These are phyloP conservation scores for Apotomis betuletana DNA, from an alignment of 2,888 invertebrate genomes.

Conservation along the genomic window DNA sequence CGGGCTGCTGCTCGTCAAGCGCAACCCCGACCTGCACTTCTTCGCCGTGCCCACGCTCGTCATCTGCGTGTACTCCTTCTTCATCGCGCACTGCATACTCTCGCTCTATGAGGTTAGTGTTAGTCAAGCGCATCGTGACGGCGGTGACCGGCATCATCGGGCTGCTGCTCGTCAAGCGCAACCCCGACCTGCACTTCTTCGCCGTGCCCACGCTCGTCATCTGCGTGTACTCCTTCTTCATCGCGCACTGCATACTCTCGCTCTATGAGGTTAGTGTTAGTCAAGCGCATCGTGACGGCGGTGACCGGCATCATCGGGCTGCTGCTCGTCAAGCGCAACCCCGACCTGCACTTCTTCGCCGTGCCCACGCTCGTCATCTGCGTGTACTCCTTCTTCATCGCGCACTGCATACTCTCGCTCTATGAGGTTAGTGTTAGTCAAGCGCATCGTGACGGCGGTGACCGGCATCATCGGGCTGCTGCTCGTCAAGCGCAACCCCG, in stretches of 20 bases:
- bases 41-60: slow-evolving; percentile 94
- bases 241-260: slow-evolving; percentile 96
- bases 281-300: slow-evolving; percentile 87
- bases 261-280: slow-evolving; percentile 91
- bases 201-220: slow-evolving; percentile 93
- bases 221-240: slow-evolving; percentile 94
- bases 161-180: slow-evolving; percentile 88
- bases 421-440: slow-evolving; percentile 89
- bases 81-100: slow-evolving; percentile 96
- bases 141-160: slow-evolving; percentile 92
- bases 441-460: too few relatives aligned
- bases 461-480: too few relatives aligned
- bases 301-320: slow-evolving; percentile 91
- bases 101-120: slow-evolving; percentile 94
- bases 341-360: slow-evolving; percentile 91
- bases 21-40: slow-evolving; percentile 89
- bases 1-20: slow-evolving; percentile 89
- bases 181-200: slow-evolving; percentile 90
- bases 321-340: slow-evolving; percentile 88
- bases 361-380: slow-evolving; percentile 93
- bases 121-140: slow-evolving; percentile 84
- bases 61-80: slow-evolving; percentile 93
- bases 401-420: slow-evolving; percentile 95
- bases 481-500: slow-evolving; percentile 87
- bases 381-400: slow-evolving; percentile 94